Conservation (phyloP, 53 echinoderm and acorn worm species). For the Echinometra lucunter region DNA sequence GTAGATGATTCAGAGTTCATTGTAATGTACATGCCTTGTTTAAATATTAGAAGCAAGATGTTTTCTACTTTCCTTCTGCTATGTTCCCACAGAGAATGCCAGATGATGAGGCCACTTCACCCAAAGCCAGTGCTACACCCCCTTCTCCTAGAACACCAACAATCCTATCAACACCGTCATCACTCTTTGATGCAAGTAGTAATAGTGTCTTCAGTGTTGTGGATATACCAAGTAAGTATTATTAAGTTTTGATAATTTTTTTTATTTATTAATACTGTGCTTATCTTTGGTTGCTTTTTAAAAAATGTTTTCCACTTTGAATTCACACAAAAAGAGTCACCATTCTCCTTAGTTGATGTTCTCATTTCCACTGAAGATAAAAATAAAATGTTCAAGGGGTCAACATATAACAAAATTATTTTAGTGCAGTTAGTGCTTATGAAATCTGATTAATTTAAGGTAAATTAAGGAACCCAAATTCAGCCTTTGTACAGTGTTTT, state of each 20-base stretch:
- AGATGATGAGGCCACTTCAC: slow-evolving; percentile 88
- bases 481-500: too few relatives aligned
- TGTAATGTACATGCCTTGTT: not conserved
- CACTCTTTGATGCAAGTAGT: slow-evolving; percentile 58
- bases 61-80: not conserved
- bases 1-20: not conserved
- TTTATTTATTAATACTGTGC: not conserved
- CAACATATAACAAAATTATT: too few relatives aligned
- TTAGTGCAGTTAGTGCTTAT: too few relatives aligned
- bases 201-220: slow-evolving; percentile 75
- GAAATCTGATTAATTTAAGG: too few relatives aligned
- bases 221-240: slow-evolving; percentile 60
- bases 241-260: not conserved
- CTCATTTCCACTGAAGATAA: too few relatives aligned
- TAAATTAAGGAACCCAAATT: too few relatives aligned
- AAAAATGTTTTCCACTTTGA: not conserved
- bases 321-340: too few relatives aligned
- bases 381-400: too few relatives aligned
- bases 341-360: too few relatives aligned
- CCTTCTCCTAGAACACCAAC: slow-evolving; percentile 95
- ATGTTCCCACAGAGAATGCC: slow-evolving; percentile 76
- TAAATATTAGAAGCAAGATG: not conserved
- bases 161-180: slow-evolving; percentile 75
- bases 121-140: slow-evolving; percentile 80
- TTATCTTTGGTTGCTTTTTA: not conserved